Conservation (phyloP, 1,140 invertebrate genomes). For the Copidosoma floridanum region DNA sequence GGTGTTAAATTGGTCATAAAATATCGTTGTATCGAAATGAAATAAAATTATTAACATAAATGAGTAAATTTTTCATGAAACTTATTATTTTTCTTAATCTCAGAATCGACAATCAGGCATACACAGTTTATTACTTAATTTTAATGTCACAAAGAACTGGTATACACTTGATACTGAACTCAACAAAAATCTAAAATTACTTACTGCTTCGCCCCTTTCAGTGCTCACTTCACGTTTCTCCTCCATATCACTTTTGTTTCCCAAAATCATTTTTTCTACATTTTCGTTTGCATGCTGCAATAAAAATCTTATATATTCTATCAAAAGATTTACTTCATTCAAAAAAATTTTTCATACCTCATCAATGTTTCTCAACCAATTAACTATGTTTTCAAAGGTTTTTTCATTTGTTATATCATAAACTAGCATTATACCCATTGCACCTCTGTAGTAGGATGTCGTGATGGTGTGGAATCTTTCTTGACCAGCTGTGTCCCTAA, state of each 20-base stretch:
- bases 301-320: not conserved
- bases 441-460: constrained; percentile 95
- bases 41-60: constrained; percentile 9
- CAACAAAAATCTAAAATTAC: too few species aligned
- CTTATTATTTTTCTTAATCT: too few species aligned
- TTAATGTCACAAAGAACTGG: too few species aligned
- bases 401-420: constrained; percentile 99
- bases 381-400: constrained; percentile 97
- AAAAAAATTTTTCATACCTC: constrained; percentile 62
- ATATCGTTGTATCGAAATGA: not conserved
- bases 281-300: constrained; percentile 96
- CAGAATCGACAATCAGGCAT: too few species aligned
- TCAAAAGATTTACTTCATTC: not conserved
- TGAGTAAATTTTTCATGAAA: not conserved
- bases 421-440: constrained; percentile 98
- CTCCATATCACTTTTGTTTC: constrained; percentile 99
- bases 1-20: not conserved
- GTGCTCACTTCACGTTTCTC: constrained; percentile 91
- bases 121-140: too few species aligned
- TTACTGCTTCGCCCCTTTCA: constrained; percentile 84
- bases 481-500: constrained; percentile 91
- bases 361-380: constrained; percentile 98
- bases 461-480: constrained; percentile 96
- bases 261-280: constrained; percentile 99
- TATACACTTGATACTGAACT: too few species aligned